Percentiles rank a stretch among this genome's conserved stretches.
These are phyloP conservation scores for Lasioglossum calceatum DNA, from an alignment of 2,888 invertebrate genomes.

Conservation along the genomic window DNA sequence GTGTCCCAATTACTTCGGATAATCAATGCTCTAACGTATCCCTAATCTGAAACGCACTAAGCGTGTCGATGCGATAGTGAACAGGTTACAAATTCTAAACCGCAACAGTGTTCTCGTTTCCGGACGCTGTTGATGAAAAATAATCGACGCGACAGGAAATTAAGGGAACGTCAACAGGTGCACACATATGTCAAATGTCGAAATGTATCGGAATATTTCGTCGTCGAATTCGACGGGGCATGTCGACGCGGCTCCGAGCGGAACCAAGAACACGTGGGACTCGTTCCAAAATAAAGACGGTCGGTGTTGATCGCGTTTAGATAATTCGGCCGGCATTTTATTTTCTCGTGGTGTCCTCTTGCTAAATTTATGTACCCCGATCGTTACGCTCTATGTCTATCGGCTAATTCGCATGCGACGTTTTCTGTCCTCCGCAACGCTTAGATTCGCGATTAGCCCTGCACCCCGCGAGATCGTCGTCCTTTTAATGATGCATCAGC, in stretches of 20 bases:
- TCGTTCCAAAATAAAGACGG: constrained; percentile 70
- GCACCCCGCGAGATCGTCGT: constrained; percentile 42
- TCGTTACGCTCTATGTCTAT: constrained; percentile 65
- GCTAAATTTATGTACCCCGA: constrained; percentile 71
- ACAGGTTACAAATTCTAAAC: neutral
- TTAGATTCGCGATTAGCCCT: constrained; percentile 41
- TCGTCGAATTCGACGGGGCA: constrained; percentile 58
- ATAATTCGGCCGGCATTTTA: constrained; percentile 68
- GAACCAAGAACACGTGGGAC: constrained; percentile 58
- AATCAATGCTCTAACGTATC: neutral
- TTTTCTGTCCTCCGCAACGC: constrained; percentile 21
- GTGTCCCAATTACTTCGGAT: neutral
- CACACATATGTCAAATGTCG: constrained; percentile 72
- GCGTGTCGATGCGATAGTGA: neutral
- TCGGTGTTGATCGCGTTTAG: constrained; percentile 72
- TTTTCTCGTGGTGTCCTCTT: constrained; percentile 67
- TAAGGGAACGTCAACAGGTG: constrained; percentile 59
- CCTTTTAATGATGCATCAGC: constrained; percentile 39
- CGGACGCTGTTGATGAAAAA: constrained; percentile 10
- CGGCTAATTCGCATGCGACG: constrained; percentile 63
- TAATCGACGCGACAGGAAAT: constrained; percentile 16
- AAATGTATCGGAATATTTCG: constrained; percentile 71
- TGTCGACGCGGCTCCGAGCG: constrained; percentile 34
- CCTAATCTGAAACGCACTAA: neutral
- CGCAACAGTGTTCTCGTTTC: constrained; percentile 12